A percentile compares a stretch with the other conserved stretches of the same genome.
Evolutionary conservation across 2,797 vertebrate species (phyloP).

Genomic region (Dallia pectoralis): DNA sequence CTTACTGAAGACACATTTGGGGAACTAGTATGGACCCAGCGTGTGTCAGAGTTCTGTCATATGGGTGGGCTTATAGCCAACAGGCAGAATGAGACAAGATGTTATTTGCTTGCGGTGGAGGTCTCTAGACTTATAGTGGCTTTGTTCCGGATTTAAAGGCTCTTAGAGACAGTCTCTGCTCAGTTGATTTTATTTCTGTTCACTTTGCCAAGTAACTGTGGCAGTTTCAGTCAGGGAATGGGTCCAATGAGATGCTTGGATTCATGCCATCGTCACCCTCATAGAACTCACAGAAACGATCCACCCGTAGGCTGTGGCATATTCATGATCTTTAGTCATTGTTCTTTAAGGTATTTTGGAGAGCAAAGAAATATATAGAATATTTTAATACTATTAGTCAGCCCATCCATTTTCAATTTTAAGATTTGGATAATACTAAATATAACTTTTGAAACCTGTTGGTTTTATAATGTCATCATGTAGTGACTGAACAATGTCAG

Average conservation of each 20-base stretch:
- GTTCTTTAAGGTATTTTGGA: background rate
- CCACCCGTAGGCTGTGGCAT: slow-evolving; percentile 16
- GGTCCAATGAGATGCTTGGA: slow-evolving; percentile 46
- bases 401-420: background rate
- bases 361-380: background rate
- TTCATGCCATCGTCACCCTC: slow-evolving; percentile 46
- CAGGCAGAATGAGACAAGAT: background rate
- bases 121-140: slow-evolving; percentile 32
- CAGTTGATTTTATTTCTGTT: slow-evolving; percentile 40
- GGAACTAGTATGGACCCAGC: background rate
- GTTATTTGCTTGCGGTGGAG: background rate
- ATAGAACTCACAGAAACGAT: slow-evolving; percentile 4
- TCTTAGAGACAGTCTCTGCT: slow-evolving; percentile 22
- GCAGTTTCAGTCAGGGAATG: slow-evolving; percentile 31
- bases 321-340: slow-evolving; percentile 19
- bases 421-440: background rate
- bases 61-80: slow-evolving; percentile 25
- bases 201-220: slow-evolving; percentile 48
- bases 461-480: background rate
- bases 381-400: background rate
- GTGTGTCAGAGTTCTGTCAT: slow-evolving; percentile 26
- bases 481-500: background rate
- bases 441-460: background rate
- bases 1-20: background rate
- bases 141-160: slow-evolving; percentile 44